A percentile compares a stretch with the other conserved stretches of the same genome.
Conservation (phyloP, 2,888 invertebrate species). For the Leptarthrus brevirostris region DNA sequence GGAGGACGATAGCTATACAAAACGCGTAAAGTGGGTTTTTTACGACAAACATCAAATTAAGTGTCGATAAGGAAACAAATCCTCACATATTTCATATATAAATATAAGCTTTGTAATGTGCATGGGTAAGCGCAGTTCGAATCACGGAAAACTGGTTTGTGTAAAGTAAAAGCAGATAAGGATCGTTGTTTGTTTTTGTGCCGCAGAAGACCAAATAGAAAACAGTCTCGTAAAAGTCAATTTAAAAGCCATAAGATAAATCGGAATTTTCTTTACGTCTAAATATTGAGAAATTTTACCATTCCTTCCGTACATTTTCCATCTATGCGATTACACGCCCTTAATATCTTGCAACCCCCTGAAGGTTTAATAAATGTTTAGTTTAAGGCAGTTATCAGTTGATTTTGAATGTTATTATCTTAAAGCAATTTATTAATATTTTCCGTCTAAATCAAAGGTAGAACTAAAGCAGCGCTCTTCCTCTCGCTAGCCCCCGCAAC, state of each 20-base stretch:
- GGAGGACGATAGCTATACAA: conserved; percentile 5
- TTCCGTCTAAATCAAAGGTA: too few relatives aligned
- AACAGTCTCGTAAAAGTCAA: conserved; percentile 50
- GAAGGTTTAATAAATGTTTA: too few relatives aligned
- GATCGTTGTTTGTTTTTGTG: background rate
- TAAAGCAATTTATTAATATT: too few relatives aligned
- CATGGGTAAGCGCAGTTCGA: background rate
- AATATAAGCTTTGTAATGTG: background rate
- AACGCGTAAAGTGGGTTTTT: conserved; percentile 51
- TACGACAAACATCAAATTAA: conserved; percentile 52
- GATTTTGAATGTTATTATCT: too few relatives aligned
- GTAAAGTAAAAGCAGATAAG: background rate
- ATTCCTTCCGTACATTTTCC: too few relatives aligned
- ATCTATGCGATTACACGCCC: too few relatives aligned
- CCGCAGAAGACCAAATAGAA: conserved; percentile 18
- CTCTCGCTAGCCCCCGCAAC: too few relatives aligned
- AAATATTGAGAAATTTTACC: conserved; percentile 6
- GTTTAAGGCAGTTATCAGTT: too few relatives aligned
- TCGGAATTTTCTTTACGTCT: conserved; percentile 42
- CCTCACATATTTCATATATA: conserved; percentile 43
- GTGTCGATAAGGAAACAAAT: conserved; percentile 49
- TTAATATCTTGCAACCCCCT: too few relatives aligned
- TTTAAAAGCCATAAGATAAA: conserved; percentile 50
- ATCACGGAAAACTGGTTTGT: background rate
- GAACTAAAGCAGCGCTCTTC: too few relatives aligned